Evolutionary conservation across 2,888 invertebrate species (phyloP), one percentile per base, ranked within the genome.

Genomic region (Boloria euphrosyne): DNA sequence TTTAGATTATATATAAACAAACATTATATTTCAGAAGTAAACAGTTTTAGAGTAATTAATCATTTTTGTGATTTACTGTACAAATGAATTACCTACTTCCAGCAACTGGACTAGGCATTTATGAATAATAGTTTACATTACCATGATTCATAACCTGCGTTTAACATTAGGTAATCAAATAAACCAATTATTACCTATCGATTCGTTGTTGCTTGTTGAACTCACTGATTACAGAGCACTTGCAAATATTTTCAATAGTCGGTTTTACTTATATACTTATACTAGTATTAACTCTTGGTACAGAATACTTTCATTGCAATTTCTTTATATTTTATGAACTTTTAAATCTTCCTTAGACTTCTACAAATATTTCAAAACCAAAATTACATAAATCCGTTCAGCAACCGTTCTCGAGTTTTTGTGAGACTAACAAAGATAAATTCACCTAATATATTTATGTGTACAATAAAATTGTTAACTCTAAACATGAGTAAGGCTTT

Each of bases 131-230:
- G 22, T 13, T 43, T 61, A 52, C 17, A 16, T 49, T 47, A 27
- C 17, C 31, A 16, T 59, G 59, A 59, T 49, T 59, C 59, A 59
- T 59, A 50, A 50, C 31, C 16, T 1, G 59, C 17, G 17, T 31
- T 10, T 46, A 16, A 17, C 22, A 47, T 59, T 57, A 57, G 57
- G 59, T 59, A 59, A 59, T 50, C 13, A 16, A 59, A 49, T 49
- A 50, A 59, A 49, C 57, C 57, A 38, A 59, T 59, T 59, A 59
- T 59, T 59, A 38, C 13, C 13, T 50, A 59, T 59, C 38, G 59
- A 59, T 50, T 49, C n/a, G 50, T 17, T 59, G 4, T 10, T 38
- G 49, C 59, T 50, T 50, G n/a, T 50, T 38, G 7, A 14, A 47
- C 38, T 17, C 44, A 57, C n/a, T 49, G 18, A 50, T 49, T 49